A percentile compares a stretch with the other conserved stretches of the same genome.
phyloP scores from a whole-genome alignment of 2,797 vertebrate species.

The Lagocephalus sceleratus region DNA sequence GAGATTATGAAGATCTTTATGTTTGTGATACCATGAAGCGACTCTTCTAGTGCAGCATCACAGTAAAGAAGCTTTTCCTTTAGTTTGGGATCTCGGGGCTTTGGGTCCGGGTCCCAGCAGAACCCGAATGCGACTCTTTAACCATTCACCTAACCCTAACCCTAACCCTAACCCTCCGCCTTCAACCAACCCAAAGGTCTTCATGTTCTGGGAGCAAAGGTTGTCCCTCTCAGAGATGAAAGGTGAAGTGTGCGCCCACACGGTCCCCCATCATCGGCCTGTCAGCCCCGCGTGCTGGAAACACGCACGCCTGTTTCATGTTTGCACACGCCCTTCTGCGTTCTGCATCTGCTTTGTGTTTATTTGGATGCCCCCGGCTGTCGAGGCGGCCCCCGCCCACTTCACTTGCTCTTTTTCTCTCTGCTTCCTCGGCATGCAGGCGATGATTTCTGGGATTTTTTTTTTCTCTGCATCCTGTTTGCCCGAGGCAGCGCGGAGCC shows the following conservation, averaged over 20 bases:
- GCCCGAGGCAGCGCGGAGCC: conserved; percentile 54
- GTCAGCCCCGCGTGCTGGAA: conserved; percentile 31
- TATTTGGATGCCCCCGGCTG: conserved; percentile 60
- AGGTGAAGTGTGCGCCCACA: background rate
- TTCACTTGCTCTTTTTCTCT: conserved; percentile 2
- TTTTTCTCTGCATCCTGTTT: conserved; percentile 55
- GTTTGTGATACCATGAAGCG: background rate
- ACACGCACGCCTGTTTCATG: conserved; percentile 49
- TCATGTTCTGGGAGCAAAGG: background rate
- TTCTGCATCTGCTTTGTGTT: conserved; percentile 66
- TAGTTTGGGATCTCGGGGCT: background rate
- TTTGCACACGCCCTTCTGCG: conserved; percentile 55
- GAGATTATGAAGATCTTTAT: too few species aligned
- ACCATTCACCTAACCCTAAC: background rate
- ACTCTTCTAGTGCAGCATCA: too few species aligned
- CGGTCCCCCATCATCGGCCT: conserved; percentile 13
- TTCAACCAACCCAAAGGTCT: background rate
- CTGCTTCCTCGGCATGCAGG: conserved; percentile 10
- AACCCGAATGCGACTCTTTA: background rate
- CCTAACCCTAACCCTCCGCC: background rate
- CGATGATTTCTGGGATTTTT: conserved; percentile 40
- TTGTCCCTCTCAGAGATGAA: background rate
- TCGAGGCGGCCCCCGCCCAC: conserved; percentile 14
- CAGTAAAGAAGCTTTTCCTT: too few species aligned
- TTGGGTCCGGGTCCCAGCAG: background rate